A percentile compares a stretch with the other conserved stretches of the same genome.
These are phyloP conservation scores for Zaprionus lachaisei DNA, from an alignment of 1,140 invertebrate genomes.

Conservation along the genomic window DNA sequence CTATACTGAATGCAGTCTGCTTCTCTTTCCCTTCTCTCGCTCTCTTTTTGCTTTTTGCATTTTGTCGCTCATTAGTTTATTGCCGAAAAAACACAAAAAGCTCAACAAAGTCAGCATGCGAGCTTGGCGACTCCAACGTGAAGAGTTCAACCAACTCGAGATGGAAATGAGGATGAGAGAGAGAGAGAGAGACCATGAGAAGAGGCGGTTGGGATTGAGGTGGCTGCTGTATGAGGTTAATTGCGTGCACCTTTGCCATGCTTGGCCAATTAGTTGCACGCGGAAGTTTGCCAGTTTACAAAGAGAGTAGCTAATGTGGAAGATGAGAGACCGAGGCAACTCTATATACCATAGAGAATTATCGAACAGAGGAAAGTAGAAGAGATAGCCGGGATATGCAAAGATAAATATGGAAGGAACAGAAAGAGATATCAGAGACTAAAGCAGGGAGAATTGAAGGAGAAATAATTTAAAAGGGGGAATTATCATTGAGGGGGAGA, in stretches of 20 bases:
- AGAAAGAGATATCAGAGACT: no score
- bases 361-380: neutral
- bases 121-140: constrained; percentile 16
- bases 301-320: neutral
- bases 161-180: neutral
- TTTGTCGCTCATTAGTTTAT: constrained; percentile 83
- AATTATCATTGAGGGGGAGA: no score
- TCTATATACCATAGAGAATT: neutral
- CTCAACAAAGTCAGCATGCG: constrained; percentile 42
- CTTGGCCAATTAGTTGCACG: constrained; percentile 79
- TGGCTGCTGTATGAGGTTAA: constrained; percentile 54
- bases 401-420: neutral
- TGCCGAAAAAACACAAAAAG: constrained; percentile 73
- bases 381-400: neutral
- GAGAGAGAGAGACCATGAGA: neutral
- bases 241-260: constrained; percentile 63
- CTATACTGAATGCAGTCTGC: constrained; percentile 7
- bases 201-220: neutral
- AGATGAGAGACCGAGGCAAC: neutral
- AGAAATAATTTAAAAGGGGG: no score
- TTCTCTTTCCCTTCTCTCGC: constrained; percentile 1
- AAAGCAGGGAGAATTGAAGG: no score
- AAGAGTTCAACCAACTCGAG: constrained; percentile 60
- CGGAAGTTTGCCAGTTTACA: constrained; percentile 66
- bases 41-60: constrained; percentile 62